phyloP scores from a whole-genome alignment of 2,888 invertebrate genomes.

The Cephus sareptanus region DNA sequence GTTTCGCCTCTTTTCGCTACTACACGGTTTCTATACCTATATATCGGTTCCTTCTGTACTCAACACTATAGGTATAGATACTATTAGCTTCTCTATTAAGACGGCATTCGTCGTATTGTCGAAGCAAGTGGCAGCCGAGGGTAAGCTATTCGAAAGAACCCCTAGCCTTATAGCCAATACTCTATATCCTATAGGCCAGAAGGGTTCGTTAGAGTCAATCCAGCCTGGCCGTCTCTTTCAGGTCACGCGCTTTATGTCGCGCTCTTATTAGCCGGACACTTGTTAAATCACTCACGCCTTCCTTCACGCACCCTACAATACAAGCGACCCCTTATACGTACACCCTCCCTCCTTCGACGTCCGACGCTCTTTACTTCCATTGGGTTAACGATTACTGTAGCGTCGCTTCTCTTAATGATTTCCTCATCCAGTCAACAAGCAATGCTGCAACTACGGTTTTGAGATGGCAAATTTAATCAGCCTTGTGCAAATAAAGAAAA shows the following conservation, averaged over 20 bases:
- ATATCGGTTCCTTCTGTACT: neutral
- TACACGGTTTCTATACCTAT: neutral
- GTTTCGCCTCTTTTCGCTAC: neutral
- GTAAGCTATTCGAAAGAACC: conserved; percentile 11
- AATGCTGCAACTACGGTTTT: neutral
- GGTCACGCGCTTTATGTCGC: conserved; percentile 14
- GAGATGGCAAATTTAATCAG: neutral
- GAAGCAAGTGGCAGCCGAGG: conserved; percentile 14
- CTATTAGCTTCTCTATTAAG: neutral
- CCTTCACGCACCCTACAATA: neutral
- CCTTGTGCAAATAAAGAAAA: too few species aligned
- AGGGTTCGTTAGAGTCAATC: conserved; percentile 19
- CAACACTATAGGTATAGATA: neutral
- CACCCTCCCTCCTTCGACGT: neutral
- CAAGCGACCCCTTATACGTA: neutral
- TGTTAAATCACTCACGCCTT: conserved; percentile 13
- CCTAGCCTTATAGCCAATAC: neutral
- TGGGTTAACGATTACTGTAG: neutral
- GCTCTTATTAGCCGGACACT: conserved; percentile 17
- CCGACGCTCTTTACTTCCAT: neutral
- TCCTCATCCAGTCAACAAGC: neutral
- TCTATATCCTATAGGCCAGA: conserved; percentile 10
- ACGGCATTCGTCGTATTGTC: conserved; percentile 10
- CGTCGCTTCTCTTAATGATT: neutral
- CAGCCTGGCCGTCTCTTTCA: conserved; percentile 17